Conservation (phyloP, 2,888 invertebrate genomes). For the Synanthedon andrenaeformis region DNA sequence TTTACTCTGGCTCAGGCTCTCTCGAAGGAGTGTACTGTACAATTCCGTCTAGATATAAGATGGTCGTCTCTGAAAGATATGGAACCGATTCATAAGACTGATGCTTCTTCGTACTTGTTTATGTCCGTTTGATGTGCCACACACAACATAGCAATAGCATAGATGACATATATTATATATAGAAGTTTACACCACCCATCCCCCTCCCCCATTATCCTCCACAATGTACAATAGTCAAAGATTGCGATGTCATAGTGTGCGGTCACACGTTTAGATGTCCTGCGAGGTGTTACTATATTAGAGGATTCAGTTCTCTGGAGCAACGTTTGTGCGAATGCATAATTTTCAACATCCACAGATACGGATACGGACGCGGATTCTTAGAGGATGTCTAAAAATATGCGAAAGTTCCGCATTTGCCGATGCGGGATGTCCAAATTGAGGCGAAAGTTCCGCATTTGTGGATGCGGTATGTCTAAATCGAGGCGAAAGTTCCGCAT, state of each 20-base stretch:
- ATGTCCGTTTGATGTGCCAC: constrained; percentile 2
- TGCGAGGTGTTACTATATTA: not conserved
- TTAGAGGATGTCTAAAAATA: too few species aligned
- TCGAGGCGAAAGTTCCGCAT: too few species aligned
- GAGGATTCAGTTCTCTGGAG: too few species aligned
- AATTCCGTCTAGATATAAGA: constrained; percentile 7
- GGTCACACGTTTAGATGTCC: not conserved
- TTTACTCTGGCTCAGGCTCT: too few species aligned
- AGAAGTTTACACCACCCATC: constrained; percentile 43
- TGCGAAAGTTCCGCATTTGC: too few species aligned
- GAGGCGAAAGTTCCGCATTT: too few species aligned
- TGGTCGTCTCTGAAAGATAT: constrained; percentile 6
- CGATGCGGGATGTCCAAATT: too few species aligned
- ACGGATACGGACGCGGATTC: too few species aligned
- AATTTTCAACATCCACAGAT: too few species aligned
- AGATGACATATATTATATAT: constrained; percentile 45
- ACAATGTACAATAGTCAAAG: constrained; percentile 60
- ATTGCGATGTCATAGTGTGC: constrained; percentile 28
- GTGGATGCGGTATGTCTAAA: too few species aligned
- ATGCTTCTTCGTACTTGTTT: constrained; percentile 27
- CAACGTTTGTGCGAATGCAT: too few species aligned
- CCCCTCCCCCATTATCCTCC: constrained; percentile 43
- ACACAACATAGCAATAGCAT: constrained; percentile 35
- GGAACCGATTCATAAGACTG: constrained; percentile 50
- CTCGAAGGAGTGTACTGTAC: too few species aligned